phyloP scores from a whole-genome alignment of 2,797 vertebrate species.

The Morus bassanus region DNA sequence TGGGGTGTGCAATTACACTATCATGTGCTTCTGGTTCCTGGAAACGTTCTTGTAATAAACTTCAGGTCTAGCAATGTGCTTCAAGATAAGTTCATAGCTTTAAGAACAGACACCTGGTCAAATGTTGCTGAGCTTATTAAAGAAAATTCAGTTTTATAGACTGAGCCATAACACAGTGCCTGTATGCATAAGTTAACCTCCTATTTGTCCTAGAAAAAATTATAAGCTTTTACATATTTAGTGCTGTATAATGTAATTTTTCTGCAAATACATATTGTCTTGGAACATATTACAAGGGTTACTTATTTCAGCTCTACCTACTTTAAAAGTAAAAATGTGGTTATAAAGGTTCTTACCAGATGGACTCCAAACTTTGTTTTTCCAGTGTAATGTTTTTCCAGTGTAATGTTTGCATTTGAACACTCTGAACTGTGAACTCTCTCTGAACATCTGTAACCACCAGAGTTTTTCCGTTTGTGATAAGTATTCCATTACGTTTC shows the following conservation, averaged over 20 bases:
- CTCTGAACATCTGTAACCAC: background rate
- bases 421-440: background rate
- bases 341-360: background rate
- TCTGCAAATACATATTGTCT: background rate
- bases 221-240: background rate
- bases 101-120: conserved; percentile 28
- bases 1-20: conserved; percentile 24
- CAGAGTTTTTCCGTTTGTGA: background rate
- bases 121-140: conserved; percentile 33
- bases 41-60: background rate
- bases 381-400: background rate
- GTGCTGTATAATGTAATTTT: background rate
- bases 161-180: background rate
- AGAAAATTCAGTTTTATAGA: conserved; percentile 10
- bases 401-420: background rate
- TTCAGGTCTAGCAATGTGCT: background rate
- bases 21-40: conserved; percentile 24
- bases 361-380: background rate
- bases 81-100: background rate
- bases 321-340: background rate
- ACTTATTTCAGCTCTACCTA: background rate
- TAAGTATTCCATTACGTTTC: background rate
- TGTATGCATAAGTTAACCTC: conserved; percentile 36
- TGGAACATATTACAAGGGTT: background rate
- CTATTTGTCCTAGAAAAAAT: background rate